Evolutionary conservation across 2,797 vertebrate genomes (phyloP), one percentile per base, ranked within the genome.

Genomic region (Lepus oiostolus): DNA sequence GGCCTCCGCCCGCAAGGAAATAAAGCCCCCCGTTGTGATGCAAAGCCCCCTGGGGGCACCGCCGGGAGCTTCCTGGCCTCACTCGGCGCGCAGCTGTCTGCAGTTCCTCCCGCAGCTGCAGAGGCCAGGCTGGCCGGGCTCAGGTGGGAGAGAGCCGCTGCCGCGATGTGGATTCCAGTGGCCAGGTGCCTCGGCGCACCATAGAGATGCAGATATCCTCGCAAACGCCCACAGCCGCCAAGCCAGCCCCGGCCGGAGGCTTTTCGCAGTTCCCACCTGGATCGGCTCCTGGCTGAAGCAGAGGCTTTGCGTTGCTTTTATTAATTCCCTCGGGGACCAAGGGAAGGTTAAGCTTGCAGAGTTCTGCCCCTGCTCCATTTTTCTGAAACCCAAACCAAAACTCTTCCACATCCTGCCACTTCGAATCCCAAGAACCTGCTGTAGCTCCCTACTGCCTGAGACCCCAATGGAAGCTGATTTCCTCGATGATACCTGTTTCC

Each of bases 121-220:
- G 84, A 60, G 87, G 68, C 97, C 97, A 98, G 26, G 79, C 98
- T 97, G 97, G 98, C 98, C 98, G 98, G 97, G 98, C 98, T 99
- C 99, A 99, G 99, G 99, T 99, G 99, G 99, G 99, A 99, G 99
- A 99, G 99, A 99, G 98, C 98, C 98, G 98, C 98, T 99, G 47
- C 97, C 97, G 98, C 98, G 98, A 98, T 98, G 98, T 99, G 99
- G 96, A 99, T 99, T 98, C 97, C 63, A 98, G 97, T 97, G 80
- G 96, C 96, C 98, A 98, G 38, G 95, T 97, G 91, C 96, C 97
- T 95, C 96, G 98, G 98, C 98, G 98, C 96, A 72, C 79, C 74
- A 88, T 74, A 52, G 68, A 85, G 74, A 79, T 95, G 95, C 74
- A 85, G 42, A 95, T 94, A 92, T 88, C 63, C 81, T 68, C 76